phyloP scores from a whole-genome alignment of 2,797 vertebrate species.

The Ataeniobius toweri region DNA sequence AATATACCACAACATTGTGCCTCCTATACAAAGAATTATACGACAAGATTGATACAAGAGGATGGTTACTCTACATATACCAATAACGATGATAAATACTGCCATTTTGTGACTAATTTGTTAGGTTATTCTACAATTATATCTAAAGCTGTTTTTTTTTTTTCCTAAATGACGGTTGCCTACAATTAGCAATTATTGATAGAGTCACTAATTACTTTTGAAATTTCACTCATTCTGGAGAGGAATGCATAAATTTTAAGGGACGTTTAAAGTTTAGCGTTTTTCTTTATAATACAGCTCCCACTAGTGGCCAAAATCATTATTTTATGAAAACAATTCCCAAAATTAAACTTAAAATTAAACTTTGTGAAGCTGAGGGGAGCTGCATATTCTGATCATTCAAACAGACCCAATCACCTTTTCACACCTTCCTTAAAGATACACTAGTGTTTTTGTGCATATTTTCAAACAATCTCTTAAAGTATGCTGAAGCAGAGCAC shows the following conservation, averaged over 20 bases:
- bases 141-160: background rate
- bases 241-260: no score
- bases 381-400: no score
- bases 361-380: background rate
- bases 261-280: no score
- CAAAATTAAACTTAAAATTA: background rate
- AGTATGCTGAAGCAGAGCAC: background rate
- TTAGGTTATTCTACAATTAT: constrained; percentile 3
- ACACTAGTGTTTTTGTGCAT: background rate
- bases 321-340: background rate
- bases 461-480: background rate
- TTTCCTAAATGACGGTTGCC: background rate
- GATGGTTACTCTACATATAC: background rate
- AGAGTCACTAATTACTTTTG: background rate
- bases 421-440: background rate
- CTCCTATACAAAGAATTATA: constrained; percentile 74
- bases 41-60: constrained; percentile 67
- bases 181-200: background rate
- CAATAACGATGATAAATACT: constrained; percentile 22
- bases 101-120: constrained; percentile 22
- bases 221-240: no score
- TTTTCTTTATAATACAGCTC: background rate
- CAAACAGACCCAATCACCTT: no score
- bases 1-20: background rate
- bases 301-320: background rate